phyloP scores from a whole-genome alignment of 2,797 vertebrate species.

The Poecilia velifera region DNA sequence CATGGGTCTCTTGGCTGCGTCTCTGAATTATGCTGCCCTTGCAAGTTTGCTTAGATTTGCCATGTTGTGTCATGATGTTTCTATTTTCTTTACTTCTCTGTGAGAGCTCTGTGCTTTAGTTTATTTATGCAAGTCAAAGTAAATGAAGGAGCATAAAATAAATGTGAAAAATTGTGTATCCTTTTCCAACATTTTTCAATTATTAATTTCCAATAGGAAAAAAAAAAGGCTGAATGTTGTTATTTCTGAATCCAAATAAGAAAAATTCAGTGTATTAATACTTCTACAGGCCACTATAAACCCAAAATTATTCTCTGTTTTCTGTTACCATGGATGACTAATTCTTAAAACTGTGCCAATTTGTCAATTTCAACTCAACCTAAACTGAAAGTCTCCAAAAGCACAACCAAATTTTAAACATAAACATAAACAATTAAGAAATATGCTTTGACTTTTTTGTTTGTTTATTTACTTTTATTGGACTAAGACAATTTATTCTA shows the following conservation, averaged over 20 bases:
- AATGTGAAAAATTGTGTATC: neutral
- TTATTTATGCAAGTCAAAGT: neutral
- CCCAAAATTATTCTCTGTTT: constrained; percentile 33
- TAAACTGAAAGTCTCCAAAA: constrained; percentile 54
- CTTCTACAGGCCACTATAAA: constrained; percentile 20
- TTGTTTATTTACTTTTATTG: constrained; percentile 86
- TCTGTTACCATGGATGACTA: constrained; percentile 31
- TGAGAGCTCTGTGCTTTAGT: neutral
- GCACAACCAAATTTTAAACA: constrained; percentile 76
- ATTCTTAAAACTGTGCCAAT: constrained; percentile 41
- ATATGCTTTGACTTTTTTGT: constrained; percentile 87
- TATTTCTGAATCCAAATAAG: neutral
- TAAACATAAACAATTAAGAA: constrained; percentile 77
- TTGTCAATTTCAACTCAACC: constrained; percentile 45
- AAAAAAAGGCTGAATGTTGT: neutral
- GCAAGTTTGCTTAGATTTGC: neutral
- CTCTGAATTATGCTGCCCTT: neutral
- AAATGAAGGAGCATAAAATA: neutral
- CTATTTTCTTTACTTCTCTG: neutral
- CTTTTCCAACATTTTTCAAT: neutral
- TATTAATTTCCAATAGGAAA: neutral
- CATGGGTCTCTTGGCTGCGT: neutral
- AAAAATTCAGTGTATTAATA: neutral
- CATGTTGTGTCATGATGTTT: neutral
- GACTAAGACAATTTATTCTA: constrained; percentile 89